Base-by-base conservation (phyloP, 1,140 invertebrate genomes). In the Micrasema longulum region DNA sequence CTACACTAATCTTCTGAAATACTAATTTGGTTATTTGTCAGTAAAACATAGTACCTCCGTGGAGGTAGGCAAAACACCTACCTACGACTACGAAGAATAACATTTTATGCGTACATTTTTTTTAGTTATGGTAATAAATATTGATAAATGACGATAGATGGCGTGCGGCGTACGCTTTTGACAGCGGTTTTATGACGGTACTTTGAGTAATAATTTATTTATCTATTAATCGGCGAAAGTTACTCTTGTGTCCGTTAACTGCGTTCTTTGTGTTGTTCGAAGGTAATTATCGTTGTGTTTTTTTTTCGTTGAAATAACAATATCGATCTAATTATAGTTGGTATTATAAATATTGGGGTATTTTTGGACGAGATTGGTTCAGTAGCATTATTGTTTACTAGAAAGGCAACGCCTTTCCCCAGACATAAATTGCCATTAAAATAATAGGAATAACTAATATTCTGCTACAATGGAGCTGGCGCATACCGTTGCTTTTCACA, bases 311-410 rank as follows among this genome's bases (percentile, higher is more conserved):
- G 7, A 41, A 18, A 38, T 43, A 22, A 1, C 36, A 41, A 60
- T 41, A 31, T 31, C 26, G 26, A 31, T 31, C 26, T 31, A 31
- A 31, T 31, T 31, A 4, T 31, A 31, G 26, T 31, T 7, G 26
- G 2, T 31, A 7, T 31, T 31, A 31, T 31, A 31, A 7, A 31
- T 31, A 4, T 31, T 31, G 26, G 26, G 26, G 7, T 31, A 31
- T 31, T 31, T 31, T 31, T 7, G 22, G 43, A 20, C 18, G 3
- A 22, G 64, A 77, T 79, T 78, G 79, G 77, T 77, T 77, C 67
- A 82, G 78, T 84, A 81, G 83, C 82, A 81, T 82, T 81, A 83
- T 83, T 83, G 83, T 84, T 84, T 83, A 84, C 81, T 81, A 82
- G 77, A 79, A 81, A 79, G 83, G 82, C 82, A 84, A 84, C 83